A percentile compares a stretch with the other conserved stretches of the same genome.
Conservation (phyloP, 2,113 vertebrate species). For the Anser brachyrhynchus region DNA sequence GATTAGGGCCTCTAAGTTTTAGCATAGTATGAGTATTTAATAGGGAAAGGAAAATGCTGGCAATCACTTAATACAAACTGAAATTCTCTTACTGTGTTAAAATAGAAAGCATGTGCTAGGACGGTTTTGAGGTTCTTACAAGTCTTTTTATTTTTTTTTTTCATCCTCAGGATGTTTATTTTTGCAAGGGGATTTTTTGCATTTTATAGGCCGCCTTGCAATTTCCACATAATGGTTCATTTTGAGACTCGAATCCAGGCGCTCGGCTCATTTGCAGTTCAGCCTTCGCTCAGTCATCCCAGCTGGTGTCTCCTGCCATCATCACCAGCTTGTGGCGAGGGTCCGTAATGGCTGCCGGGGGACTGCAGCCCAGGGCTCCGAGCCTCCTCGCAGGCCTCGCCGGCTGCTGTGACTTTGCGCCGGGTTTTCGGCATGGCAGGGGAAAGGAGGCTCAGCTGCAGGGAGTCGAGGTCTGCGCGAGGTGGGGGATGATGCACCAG, state of each 20-base stretch:
- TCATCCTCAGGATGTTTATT: background rate
- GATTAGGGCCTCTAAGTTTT: background rate
- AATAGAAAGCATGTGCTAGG: background rate
- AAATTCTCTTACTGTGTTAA: background rate
- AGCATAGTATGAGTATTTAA: background rate
- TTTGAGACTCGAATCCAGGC: background rate
- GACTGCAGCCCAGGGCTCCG: rapidly evolving
- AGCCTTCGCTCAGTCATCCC: background rate
- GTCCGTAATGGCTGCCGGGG: rapidly evolving
- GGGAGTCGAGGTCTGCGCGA: background rate
- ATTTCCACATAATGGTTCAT: background rate
- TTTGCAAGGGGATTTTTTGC: background rate
- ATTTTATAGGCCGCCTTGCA: background rate
- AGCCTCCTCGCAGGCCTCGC: rapidly evolving
- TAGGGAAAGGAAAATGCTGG: background rate
- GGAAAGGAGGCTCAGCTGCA: background rate
- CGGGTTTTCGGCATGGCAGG: rapidly evolving
- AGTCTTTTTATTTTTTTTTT: background rate
- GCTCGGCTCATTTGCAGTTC: background rate
- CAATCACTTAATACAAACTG: background rate
- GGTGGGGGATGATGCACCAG: background rate
- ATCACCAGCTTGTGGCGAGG: background rate
- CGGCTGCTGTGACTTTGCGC: rapidly evolving
- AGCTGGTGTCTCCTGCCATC: background rate
- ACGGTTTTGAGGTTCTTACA: background rate